These are phyloP conservation scores for Artibeus lituratus DNA, from an alignment of 2,797 vertebrate species.

Conservation along the genomic window DNA sequence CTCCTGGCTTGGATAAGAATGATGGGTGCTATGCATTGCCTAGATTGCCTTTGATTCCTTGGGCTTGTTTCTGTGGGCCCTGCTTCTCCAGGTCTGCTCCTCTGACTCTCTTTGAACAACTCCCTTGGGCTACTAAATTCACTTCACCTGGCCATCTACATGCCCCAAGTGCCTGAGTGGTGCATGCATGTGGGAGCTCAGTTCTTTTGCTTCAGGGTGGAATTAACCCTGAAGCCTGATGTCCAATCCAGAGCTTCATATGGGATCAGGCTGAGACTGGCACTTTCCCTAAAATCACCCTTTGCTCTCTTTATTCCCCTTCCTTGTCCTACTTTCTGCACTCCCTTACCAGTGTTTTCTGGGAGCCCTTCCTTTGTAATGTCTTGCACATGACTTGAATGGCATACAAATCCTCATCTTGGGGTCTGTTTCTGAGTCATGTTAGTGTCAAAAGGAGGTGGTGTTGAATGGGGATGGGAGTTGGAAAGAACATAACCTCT, in stretches of 20 bases:
- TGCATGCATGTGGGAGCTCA: background rate
- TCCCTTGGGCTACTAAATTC: background rate
- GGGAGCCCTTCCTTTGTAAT: background rate
- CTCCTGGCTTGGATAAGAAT: background rate
- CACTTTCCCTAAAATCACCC: background rate
- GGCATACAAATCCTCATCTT: background rate
- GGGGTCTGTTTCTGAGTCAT: background rate
- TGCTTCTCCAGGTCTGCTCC: background rate
- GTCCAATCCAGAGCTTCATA: background rate
- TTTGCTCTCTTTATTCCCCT: background rate
- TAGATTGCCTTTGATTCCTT: background rate
- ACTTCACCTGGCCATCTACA: background rate
- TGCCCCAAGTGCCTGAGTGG: background rate
- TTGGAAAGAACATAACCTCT: background rate
- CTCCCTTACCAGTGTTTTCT: background rate
- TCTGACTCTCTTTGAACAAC: background rate
- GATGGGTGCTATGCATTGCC: accelerated
- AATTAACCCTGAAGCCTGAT: background rate
- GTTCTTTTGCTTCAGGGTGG: background rate
- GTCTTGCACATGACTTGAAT: background rate
- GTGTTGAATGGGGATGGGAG: background rate
- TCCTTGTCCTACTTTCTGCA: background rate
- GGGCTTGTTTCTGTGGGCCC: background rate
- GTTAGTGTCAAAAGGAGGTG: background rate
- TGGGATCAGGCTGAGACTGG: background rate